A percentile compares a stretch with the other conserved stretches of the same genome.
Conservation (phyloP, 2,888 invertebrate genomes). For the Anoplius nigerrimus region DNA sequence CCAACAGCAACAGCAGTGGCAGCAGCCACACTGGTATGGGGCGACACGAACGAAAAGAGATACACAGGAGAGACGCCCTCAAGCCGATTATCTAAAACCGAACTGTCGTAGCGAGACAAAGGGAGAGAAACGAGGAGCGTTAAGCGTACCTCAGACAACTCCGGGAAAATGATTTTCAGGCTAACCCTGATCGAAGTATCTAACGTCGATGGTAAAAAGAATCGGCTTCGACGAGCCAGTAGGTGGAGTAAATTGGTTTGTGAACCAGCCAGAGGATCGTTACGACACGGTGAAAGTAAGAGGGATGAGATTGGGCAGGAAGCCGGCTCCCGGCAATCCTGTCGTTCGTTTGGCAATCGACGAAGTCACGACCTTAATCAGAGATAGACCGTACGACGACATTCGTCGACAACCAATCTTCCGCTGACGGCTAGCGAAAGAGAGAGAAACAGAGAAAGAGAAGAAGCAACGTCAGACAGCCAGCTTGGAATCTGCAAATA, state of each 20-base stretch:
- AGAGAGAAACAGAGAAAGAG: no score
- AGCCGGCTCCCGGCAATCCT: constrained; percentile 3
- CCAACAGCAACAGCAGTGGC: no score
- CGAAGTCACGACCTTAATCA: constrained; percentile 18
- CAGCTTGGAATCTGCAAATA: constrained; percentile 11
- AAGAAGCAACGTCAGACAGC: no score
- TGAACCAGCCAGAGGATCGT: background rate
- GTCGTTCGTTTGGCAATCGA: constrained; percentile 17
- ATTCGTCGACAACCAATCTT: constrained; percentile 11
- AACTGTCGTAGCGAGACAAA: background rate
- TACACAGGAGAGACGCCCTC: background rate
- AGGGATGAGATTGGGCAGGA: background rate
- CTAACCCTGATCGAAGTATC: constrained; percentile 19
- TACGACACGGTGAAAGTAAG: constrained; percentile 4
- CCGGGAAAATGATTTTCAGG: constrained; percentile 18
- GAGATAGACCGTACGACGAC: constrained; percentile 7
- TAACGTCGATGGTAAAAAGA: constrained; percentile 33
- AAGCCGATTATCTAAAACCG: background rate
- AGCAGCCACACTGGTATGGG: background rate
- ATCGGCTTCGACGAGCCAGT: constrained; percentile 1
- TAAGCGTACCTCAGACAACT: constrained; percentile 21
- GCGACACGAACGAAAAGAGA: background rate
- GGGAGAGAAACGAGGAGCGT: constrained; percentile 6
- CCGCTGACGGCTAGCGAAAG: background rate
- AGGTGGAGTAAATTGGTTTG: constrained; percentile 8